A percentile compares a stretch with the other conserved stretches of the same genome.
Evolutionary conservation across 2,113 vertebrate species (phyloP).

Genomic region (Tyto alba): DNA sequence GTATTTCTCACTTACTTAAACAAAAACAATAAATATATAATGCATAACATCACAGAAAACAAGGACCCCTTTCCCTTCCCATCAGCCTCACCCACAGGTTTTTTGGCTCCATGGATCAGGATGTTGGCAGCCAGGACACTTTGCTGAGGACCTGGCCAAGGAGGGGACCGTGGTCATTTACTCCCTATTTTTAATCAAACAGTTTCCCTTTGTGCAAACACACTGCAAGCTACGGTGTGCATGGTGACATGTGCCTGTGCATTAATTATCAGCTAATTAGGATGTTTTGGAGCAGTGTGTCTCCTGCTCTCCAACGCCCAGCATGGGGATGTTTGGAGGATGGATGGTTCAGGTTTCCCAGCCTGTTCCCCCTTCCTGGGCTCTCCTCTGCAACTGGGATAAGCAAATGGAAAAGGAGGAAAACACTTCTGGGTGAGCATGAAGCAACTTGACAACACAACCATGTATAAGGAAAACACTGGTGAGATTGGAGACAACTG

Average conservation of each 20-base stretch:
- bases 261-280: background rate
- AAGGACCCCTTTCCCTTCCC: background rate
- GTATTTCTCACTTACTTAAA: background rate
- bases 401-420: background rate
- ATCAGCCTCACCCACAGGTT: background rate
- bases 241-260: accelerated
- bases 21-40: background rate
- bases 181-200: background rate
- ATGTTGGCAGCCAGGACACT: background rate
- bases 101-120: background rate
- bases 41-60: background rate
- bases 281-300: background rate
- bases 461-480: accelerated
- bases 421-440: background rate
- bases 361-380: accelerated
- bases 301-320: background rate
- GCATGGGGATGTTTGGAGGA: background rate
- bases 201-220: background rate
- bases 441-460: background rate
- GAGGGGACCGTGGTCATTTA: background rate
- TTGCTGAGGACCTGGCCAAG: background rate
- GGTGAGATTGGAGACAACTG: background rate
- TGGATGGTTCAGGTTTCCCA: background rate
- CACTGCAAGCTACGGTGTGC: accelerated
- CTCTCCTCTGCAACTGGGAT: background rate